Evolutionary conservation across 2,888 invertebrate species (phyloP).

Genomic region (Andrena bicolor): DNA sequence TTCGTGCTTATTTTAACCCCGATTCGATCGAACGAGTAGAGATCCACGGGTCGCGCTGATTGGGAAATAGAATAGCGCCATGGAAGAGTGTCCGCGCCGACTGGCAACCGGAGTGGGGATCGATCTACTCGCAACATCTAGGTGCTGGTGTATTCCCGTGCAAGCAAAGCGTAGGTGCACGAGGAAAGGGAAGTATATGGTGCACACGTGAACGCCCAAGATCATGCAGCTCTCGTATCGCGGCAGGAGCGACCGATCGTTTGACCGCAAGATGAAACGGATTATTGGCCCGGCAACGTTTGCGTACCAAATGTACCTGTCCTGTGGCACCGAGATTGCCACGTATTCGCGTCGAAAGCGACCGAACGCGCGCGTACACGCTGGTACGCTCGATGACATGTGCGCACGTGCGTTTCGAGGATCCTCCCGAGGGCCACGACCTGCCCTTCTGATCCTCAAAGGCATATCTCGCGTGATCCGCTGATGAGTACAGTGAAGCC

Average conservation of each 20-base stretch:
- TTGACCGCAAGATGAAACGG: conserved; percentile 71
- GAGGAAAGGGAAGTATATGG: conserved; percentile 28
- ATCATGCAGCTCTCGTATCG: conserved; percentile 52
- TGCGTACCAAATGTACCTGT: conserved; percentile 68
- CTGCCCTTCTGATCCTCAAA: conserved; percentile 57
- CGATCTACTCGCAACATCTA: conserved; percentile 44
- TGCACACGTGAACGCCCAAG: conserved; percentile 31
- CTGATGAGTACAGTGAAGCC: conserved; percentile 16
- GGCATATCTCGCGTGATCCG: conserved; percentile 46
- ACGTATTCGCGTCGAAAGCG: conserved; percentile 71
- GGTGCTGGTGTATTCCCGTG: conserved; percentile 5
- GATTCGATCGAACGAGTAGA: too few relatives aligned
- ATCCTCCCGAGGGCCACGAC: conserved; percentile 20
- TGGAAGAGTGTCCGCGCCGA: not conserved
- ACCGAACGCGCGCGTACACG: conserved; percentile 20
- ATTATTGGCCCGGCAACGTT: conserved; percentile 71
- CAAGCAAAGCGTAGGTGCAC: conserved; percentile 37
- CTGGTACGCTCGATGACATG: conserved; percentile 6
- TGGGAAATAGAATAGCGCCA: too few relatives aligned
- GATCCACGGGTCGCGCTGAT: too few relatives aligned
- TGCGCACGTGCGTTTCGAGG: conserved; percentile 49
- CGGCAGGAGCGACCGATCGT: conserved; percentile 48
- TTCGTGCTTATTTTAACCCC: too few relatives aligned
- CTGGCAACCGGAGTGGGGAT: conserved; percentile 38
- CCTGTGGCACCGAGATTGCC: conserved; percentile 68